Evolutionary conservation across 2,888 invertebrate species (phyloP).

Genomic region (Malthinus flaveolus): DNA sequence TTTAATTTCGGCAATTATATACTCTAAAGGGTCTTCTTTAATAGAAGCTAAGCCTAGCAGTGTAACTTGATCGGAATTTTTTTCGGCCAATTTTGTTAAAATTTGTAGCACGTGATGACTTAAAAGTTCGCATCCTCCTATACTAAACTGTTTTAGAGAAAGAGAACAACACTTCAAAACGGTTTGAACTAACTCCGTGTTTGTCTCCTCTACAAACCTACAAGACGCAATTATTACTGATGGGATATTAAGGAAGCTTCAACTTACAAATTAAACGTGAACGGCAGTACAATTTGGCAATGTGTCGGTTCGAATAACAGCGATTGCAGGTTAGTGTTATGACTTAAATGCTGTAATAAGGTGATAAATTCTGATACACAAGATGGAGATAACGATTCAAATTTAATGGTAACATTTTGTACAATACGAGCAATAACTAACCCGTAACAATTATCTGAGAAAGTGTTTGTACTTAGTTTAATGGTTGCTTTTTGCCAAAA

Average conservation of each 20-base stretch:
- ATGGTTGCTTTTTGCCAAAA: constrained; percentile 52
- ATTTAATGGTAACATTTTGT: constrained; percentile 45
- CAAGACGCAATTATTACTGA: background rate
- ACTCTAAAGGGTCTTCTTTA: constrained; percentile 72
- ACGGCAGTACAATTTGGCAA: constrained; percentile 47
- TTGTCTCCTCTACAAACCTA: constrained; percentile 17
- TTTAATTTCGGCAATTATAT: constrained; percentile 62
- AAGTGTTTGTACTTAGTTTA: constrained; percentile 44
- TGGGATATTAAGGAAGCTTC: constrained; percentile 2
- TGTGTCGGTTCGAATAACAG: constrained; percentile 52
- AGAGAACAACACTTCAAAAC: constrained; percentile 37
- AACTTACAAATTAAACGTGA: constrained; percentile 35
- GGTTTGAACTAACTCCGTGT: constrained; percentile 18
- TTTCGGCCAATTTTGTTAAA: constrained; percentile 45
- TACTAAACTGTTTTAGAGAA: constrained; percentile 47
- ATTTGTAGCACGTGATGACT: constrained; percentile 46
- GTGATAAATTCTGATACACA: constrained; percentile 50
- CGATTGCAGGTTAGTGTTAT: constrained; percentile 50
- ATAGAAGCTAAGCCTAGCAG: constrained; percentile 71
- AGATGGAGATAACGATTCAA: constrained; percentile 47
- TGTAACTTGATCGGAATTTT: constrained; percentile 60
- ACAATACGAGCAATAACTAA: constrained; percentile 48
- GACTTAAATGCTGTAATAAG: constrained; percentile 47
- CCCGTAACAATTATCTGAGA: constrained; percentile 48
- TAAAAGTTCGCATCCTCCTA: constrained; percentile 52